phyloP scores from a whole-genome alignment of 2,888 invertebrate species.

The Agrotis ipsilon region DNA sequence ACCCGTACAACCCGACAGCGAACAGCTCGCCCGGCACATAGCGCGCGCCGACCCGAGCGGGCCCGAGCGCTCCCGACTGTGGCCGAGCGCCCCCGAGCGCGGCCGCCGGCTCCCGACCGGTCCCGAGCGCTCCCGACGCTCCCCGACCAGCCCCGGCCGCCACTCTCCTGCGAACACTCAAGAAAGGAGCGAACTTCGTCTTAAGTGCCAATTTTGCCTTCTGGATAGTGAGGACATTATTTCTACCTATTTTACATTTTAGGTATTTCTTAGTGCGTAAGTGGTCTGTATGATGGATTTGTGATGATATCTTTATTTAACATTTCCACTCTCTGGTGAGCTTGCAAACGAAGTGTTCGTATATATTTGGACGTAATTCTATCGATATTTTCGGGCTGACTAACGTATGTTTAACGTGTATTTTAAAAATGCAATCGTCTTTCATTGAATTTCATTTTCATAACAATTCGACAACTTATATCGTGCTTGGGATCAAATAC shows the following conservation, averaged over 20 bases:
- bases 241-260: conserved; percentile 89
- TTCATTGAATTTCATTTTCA: conserved; percentile 68
- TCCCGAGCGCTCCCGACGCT: conserved; percentile 71
- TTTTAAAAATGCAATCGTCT: conserved; percentile 57
- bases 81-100: conserved; percentile 61
- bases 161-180: conserved; percentile 74
- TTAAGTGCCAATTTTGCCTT: conserved; percentile 92
- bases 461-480: conserved; percentile 77
- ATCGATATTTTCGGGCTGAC: conserved; percentile 68
- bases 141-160: conserved; percentile 63
- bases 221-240: conserved; percentile 90
- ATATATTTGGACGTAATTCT: conserved; percentile 66
- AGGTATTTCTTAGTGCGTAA: conserved; percentile 90
- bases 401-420: conserved; percentile 66
- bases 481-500: conserved; percentile 90
- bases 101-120: conserved; percentile 81
- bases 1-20: conserved; percentile 93
- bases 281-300: conserved; percentile 85
- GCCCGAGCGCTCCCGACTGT: conserved; percentile 25
- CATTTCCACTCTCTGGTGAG: conserved; percentile 72
- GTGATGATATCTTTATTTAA: conserved; percentile 75
- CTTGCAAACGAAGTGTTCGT: conserved; percentile 75
- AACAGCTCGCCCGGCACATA: conserved; percentile 87
- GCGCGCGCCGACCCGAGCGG: conserved; percentile 59
- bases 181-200: conserved; percentile 85